Evolutionary conservation across 1,140 invertebrate genomes (phyloP), one percentile per base, ranked within the genome.

Genomic region (Ceratoteleas bidentatus): DNA sequence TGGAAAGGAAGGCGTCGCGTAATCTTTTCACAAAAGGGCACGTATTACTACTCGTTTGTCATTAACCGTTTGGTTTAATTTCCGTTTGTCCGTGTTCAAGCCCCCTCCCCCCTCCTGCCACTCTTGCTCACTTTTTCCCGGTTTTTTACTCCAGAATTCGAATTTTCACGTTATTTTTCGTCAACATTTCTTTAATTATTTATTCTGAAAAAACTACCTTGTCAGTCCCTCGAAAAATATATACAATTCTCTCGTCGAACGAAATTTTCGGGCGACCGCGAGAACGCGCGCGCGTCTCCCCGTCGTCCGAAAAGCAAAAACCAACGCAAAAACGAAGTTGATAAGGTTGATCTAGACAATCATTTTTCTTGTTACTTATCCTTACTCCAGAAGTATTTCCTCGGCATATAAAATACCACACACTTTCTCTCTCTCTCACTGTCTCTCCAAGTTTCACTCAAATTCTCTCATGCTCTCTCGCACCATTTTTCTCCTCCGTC

Each of bases 221-320:
- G 81, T 83, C 81, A 83, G 75, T 83, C 72, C 81, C 72, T 83
- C 76, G 66, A 79, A 83, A 83, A 83, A 83, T 83, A 83, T 83
- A 76, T 83, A 83, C 81, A 83, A 72, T 83, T 83, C 73, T 83
- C 70, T 72, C 54, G 43, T 75, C 64, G 57, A 75, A 74, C 13
- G 24, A 52, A 70, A 70, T 77, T 82, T 77, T 76, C 65, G 54
- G 70, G 16, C 70, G 54, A 81, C 70, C 53, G 57, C 36, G 33
- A 74, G 69, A 68, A 57, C 69, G 56, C 57, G 16, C 49, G 40
- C 36, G 40, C 66, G 57, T 61, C 50, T 76, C 34, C 34, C 13
- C 65, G 53, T 83, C 32, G 45, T 24, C 60, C 54, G 68, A 78
- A 76, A 79, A 66, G 36, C 58, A 36, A 79, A 47, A 76, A 77